phyloP scores from a whole-genome alignment of 2,113 vertebrate species.

The Gambusia holbrooki region DNA sequence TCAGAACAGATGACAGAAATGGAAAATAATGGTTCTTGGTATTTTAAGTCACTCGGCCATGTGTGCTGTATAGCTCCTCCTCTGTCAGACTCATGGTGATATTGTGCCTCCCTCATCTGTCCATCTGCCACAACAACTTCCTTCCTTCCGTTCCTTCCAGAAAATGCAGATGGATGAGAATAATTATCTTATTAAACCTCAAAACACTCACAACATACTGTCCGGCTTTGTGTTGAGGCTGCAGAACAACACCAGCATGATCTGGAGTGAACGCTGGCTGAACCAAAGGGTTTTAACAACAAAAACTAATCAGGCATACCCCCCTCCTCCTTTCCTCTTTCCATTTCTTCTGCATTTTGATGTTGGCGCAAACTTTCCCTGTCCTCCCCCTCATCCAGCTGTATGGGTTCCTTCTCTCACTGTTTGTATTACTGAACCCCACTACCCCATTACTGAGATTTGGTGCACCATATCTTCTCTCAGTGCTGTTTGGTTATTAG shows the following conservation, averaged over 20 bases:
- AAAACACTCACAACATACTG: constrained; percentile 13
- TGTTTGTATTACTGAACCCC: constrained; percentile 60
- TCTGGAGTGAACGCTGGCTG: background rate
- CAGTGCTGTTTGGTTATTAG: constrained; percentile 1
- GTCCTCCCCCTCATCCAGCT: constrained; percentile 37
- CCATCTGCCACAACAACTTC: constrained; percentile 51
- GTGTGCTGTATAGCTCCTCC: background rate
- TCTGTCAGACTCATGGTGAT: constrained; percentile 10
- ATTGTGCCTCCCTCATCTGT: constrained; percentile 41
- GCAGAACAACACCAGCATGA: background rate
- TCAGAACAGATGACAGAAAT: too few species aligned
- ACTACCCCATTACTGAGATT: constrained; percentile 16
- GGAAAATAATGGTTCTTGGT: background rate
- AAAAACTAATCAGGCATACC: background rate
- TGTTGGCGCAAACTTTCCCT: constrained; percentile 48
- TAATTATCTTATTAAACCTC: constrained; percentile 52
- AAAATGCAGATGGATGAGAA: constrained; percentile 56
- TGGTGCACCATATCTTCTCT: constrained; percentile 24
- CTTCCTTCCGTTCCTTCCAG: constrained; percentile 53
- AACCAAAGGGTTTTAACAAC: background rate
- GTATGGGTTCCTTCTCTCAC: constrained; percentile 51
- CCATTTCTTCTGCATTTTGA: background rate
- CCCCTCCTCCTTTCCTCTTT: too few species aligned
- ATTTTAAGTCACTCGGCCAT: background rate
- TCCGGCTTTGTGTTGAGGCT: constrained; percentile 5